Conservation (phyloP, 2,113 vertebrate species). For the Cacatua alba region DNA sequence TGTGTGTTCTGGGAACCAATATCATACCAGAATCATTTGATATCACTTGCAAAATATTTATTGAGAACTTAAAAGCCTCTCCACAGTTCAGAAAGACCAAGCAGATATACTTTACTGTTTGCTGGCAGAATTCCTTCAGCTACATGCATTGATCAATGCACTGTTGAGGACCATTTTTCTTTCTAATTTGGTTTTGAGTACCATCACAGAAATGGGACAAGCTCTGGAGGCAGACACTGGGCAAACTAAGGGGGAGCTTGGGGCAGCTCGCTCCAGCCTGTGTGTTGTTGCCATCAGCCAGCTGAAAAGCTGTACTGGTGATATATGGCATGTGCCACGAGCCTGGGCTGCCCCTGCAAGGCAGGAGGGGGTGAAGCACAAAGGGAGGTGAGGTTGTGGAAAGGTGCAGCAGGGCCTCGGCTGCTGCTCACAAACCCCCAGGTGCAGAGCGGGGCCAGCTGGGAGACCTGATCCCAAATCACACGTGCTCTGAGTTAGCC, state of each 20-base stretch:
- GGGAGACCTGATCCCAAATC: not conserved
- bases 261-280: not conserved
- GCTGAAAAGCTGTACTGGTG: not conserved
- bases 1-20: not conserved
- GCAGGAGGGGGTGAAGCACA: not conserved
- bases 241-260: not conserved
- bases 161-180: not conserved
- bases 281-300: rapidly evolving
- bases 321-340: too few relatives aligned
- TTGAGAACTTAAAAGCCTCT: not conserved
- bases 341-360: not conserved
- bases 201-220: not conserved
- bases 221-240: not conserved
- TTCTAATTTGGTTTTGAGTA: not conserved
- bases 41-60: not conserved
- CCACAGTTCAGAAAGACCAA: not conserved
- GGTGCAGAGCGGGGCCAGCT: not conserved
- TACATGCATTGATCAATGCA: rapidly evolving
- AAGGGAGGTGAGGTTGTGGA: rapidly evolving
- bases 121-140: not conserved
- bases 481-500: not conserved
- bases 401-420: not conserved
- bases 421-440: not conserved
- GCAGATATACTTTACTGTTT: not conserved
- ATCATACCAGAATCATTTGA: not conserved